A percentile compares a stretch with the other conserved stretches of the same genome.
These are phyloP conservation scores for Semnornis frantzii DNA, from an alignment of 2,113 vertebrate genomes.

Conservation along the genomic window DNA sequence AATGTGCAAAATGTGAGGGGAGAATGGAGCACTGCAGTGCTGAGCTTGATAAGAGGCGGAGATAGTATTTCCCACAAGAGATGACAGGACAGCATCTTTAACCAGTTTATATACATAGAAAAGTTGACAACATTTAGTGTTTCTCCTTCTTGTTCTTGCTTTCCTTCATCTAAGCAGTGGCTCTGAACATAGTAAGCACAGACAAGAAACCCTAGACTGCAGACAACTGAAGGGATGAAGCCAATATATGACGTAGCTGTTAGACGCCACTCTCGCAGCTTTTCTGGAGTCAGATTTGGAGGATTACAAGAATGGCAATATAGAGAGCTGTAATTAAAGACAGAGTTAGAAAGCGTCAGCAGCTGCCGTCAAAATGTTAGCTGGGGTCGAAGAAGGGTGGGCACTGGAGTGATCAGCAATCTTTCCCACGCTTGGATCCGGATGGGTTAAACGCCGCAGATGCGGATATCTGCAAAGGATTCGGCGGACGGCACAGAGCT, in stretches of 20 bases:
- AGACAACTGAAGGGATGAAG: conserved; percentile 30
- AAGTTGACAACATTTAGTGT: neutral
- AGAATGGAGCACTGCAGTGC: rapidly evolving
- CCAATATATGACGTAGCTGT: neutral
- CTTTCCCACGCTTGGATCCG: neutral
- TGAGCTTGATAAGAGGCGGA: neutral
- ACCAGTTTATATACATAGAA: neutral
- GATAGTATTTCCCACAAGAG: rapidly evolving
- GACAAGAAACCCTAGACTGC: neutral
- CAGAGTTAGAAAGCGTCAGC: neutral
- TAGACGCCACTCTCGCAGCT: conserved; percentile 2
- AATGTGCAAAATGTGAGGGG: neutral
- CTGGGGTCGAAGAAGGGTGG: rapidly evolving
- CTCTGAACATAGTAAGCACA: neutral
- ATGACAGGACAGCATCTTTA: neutral
- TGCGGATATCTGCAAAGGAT: rapidly evolving
- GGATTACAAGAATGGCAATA: neutral
- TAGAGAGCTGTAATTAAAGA: conserved; percentile 38
- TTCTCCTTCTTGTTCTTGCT: neutral
- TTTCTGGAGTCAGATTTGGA: neutral
- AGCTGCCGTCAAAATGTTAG: neutral
- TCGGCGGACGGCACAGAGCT: neutral
- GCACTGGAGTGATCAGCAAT: neutral
- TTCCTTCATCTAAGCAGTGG: neutral
- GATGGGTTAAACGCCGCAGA: neutral